These are phyloP conservation scores for Hetaerina titia DNA, from an alignment of 2,888 invertebrate genomes.

Conservation along the genomic window DNA sequence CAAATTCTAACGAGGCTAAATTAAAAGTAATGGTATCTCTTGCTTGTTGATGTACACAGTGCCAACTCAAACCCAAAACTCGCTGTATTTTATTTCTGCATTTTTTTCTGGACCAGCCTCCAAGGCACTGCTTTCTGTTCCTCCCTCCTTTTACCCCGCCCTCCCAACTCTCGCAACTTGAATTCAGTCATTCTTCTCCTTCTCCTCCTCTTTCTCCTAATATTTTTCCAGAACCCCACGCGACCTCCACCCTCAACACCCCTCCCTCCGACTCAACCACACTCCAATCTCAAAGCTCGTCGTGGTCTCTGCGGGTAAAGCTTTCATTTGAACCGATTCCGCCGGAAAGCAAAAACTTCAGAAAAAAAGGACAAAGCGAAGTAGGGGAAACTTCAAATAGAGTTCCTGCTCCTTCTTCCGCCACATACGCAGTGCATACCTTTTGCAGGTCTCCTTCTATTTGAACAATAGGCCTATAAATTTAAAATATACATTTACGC, in stretches of 20 bases:
- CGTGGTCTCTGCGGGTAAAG: slow-evolving; percentile 42
- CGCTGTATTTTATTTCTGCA: too few relatives aligned
- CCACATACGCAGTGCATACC: neutral
- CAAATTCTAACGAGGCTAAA: too few relatives aligned
- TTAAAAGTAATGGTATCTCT: too few relatives aligned
- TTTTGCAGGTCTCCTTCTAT: neutral
- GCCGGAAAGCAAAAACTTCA: slow-evolving; percentile 13
- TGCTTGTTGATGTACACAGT: too few relatives aligned
- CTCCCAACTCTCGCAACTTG: neutral
- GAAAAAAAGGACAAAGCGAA: neutral
- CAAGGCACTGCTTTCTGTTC: too few relatives aligned
- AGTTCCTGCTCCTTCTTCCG: neutral
- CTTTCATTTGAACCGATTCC: slow-evolving; percentile 65
- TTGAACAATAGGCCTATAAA: neutral
- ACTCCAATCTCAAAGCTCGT: slow-evolving; percentile 54
- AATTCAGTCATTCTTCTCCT: neutral
- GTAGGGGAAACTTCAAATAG: neutral
- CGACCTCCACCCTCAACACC: neutral
- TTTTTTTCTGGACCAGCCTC: too few relatives aligned
- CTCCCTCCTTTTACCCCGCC: neutral
- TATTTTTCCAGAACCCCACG: slow-evolving; percentile 16
- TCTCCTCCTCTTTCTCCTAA: neutral
- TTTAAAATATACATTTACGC: neutral
- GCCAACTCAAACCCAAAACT: too few relatives aligned
- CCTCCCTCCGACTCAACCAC: neutral